Conservation (phyloP, 53 echinoderm and acorn worm species). For the Antedon mediterranea region DNA sequence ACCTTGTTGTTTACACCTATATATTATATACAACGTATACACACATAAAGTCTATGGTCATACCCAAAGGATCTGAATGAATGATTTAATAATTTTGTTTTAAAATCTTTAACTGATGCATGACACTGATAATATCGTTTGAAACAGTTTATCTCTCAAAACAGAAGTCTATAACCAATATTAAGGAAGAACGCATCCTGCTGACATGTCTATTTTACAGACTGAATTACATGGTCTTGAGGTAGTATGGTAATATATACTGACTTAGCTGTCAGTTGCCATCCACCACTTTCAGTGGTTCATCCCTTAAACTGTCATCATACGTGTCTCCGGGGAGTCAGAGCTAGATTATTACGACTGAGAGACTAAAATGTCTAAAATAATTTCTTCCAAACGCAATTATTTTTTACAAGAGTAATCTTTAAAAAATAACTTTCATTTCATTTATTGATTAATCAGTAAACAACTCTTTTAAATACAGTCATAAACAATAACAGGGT, state of each 20-base stretch:
- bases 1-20: no score
- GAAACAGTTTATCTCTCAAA: neutral
- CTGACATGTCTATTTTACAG: neutral
- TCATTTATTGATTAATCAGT: no score
- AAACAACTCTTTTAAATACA: no score
- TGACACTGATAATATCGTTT: neutral
- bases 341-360: neutral
- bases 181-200: neutral
- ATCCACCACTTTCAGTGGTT: no score
- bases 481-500: no score
- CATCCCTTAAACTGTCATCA: neutral
- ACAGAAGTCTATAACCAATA: neutral
- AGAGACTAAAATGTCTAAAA: neutral
- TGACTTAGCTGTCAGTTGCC: neutral
- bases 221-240: neutral
- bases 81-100: neutral
- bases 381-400: no score
- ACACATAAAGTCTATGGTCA: no score
- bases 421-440: no score
- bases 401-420: no score
- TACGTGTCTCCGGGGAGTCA: neutral
- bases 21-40: no score
- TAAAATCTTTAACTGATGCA: neutral
- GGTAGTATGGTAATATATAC: neutral
- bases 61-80: neutral